Evolutionary conservation across 2,113 vertebrate species (phyloP).

Genomic region (Tenebrosternarchus preto): DNA sequence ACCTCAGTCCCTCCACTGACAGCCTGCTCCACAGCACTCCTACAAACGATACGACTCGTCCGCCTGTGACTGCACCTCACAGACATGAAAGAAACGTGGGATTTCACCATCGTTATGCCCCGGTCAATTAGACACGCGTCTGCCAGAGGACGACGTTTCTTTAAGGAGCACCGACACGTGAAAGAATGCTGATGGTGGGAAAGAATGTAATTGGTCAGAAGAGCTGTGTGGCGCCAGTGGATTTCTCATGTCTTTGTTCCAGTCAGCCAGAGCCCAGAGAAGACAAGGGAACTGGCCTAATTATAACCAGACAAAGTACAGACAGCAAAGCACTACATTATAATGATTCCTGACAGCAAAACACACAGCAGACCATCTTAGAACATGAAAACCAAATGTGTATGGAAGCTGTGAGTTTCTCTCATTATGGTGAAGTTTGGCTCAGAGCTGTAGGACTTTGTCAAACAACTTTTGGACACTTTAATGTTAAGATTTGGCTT

Average conservation of each 20-base stretch:
- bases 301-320: slow-evolving; percentile 35
- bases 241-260: slow-evolving; percentile 33
- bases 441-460: no score
- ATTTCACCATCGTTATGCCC: slow-evolving; percentile 51
- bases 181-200: slow-evolving; percentile 57
- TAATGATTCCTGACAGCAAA: slow-evolving; percentile 46
- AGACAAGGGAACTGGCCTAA: slow-evolving; percentile 41
- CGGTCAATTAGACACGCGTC: slow-evolving; percentile 59
- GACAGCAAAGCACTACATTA: slow-evolving; percentile 27
- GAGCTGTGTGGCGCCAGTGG: slow-evolving; percentile 7
- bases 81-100: slow-evolving; percentile 35
- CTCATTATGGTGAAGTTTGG: no score
- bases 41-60: slow-evolving; percentile 64
- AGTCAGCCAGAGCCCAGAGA: slow-evolving; percentile 29
- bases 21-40: no score
- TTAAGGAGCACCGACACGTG: slow-evolving; percentile 49
- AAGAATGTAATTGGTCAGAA: slow-evolving; percentile 52
- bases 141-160: slow-evolving; percentile 46
- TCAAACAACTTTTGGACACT: no score
- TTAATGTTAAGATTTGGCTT: no score
- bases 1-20: no score
- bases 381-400: no score
- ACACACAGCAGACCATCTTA: no score
- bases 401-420: no score
- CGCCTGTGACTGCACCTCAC: slow-evolving; percentile 1